Conservation (phyloP, 1,140 invertebrate species). For the Euborellia annulipes region DNA sequence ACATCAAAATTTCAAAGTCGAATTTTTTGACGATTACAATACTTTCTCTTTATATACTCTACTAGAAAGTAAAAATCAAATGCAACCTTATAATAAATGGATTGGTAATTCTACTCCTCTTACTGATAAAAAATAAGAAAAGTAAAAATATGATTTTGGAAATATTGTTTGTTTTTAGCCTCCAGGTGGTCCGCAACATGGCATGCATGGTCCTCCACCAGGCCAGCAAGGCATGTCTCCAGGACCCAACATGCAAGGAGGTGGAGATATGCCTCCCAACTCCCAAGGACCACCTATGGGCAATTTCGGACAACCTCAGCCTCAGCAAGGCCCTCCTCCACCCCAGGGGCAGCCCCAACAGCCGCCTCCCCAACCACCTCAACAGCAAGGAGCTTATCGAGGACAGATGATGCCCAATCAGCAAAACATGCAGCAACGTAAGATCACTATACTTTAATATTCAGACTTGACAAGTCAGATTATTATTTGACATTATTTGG, state of each 20-base stretch:
- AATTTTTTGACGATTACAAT: no score
- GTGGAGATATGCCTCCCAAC: conserved; percentile 29
- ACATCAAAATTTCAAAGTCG: no score
- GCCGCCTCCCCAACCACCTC: conserved; percentile 30
- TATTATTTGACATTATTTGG: no score
- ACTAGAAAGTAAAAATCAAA: no score
- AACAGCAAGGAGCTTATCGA: conserved; percentile 13
- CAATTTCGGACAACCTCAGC: conserved; percentile 34
- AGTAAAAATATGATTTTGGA: conserved; percentile 11
- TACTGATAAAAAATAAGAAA: conserved; percentile 3
- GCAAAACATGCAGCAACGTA: conserved; percentile 9
- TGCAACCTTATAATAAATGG: conserved; percentile 31
- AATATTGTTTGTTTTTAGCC: conserved; percentile 18
- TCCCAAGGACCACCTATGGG: conserved; percentile 33
- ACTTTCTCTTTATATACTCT: no score
- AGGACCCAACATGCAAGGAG: no score
- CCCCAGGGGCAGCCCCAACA: conserved; percentile 24
- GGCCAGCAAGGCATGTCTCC: conserved; percentile 4
- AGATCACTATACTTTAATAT: no score
- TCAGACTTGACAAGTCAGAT: no score
- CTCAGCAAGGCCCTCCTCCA: no score
- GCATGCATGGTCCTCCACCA: conserved; percentile 10
- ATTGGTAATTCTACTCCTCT: background rate
- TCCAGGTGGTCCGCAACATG: conserved; percentile 12
- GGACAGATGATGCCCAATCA: conserved; percentile 10